Evolutionary conservation across 1,140 invertebrate species (phyloP), one percentile per base, ranked within the genome.

Genomic region (Pseudomyrmex gracilis): DNA sequence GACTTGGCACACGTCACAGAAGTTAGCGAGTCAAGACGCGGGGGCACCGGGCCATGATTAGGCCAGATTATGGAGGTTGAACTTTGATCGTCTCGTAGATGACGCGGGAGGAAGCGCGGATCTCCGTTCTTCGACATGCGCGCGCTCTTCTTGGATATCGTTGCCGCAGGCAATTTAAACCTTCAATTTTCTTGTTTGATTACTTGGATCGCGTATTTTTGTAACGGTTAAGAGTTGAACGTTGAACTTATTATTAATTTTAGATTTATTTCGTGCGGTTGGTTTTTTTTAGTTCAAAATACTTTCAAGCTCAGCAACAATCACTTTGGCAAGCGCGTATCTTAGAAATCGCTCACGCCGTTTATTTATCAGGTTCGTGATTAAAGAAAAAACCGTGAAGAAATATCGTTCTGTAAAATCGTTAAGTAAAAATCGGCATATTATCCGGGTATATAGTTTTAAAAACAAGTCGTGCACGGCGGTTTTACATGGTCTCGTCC

Each of bases 1-100:
- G 89, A 90, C 90, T 90, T 91, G 90, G 87, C 91, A 88, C 90
- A 91, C 91, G 88, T 92, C 92, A 91, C 90, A 92, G 83, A 92
- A 93, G 91, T 93, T 92, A 91, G 90, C 86, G 85, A 87, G 89
- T 90, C 89, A 77, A 88, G 84, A 85, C 83, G 73, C 71, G 88
- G 83, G 88, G 88, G 87, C 88, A 88, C 85, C 85, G 84, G 88
- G 88, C 89, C 86, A 88, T 90, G 89, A 90, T 90, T 90, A 90
- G 85, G 84, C 86, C 88, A 87, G 89, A 87, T 87, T 87, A 89
- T 88, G 77, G 78, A 90, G 86, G 86, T 90, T 89, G 83, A 90
- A 90, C 89, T 90, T 90, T 90, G 88, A 89, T 88, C 88, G 87
- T 89, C 84, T 87, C 76, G 13, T 60, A 84, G 77, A 89, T 85